These are phyloP conservation scores for Cephus runcator DNA, from an alignment of 2,888 invertebrate genomes.

Conservation along the genomic window DNA sequence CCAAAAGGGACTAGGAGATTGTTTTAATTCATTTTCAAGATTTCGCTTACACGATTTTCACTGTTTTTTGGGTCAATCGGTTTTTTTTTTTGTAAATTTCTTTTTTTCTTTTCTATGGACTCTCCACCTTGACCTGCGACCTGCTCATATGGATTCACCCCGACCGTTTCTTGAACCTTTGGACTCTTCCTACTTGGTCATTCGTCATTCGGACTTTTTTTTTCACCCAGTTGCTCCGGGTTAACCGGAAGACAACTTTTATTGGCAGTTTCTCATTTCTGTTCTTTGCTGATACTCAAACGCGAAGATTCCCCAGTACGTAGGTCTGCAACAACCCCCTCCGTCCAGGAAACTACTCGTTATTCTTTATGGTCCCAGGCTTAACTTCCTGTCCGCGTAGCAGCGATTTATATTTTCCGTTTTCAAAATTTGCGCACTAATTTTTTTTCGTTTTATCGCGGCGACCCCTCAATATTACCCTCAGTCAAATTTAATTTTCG, in stretches of 20 bases:
- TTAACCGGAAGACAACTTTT: constrained; percentile 32
- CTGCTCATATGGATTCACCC: constrained; percentile 27
- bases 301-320: not conserved
- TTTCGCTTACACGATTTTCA: no score
- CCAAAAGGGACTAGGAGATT: not conserved
- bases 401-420: no score
- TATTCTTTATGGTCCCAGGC: constrained; percentile 22
- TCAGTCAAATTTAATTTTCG: no score
- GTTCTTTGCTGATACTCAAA: not conserved
- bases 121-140: constrained; percentile 21
- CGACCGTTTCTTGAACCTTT: constrained; percentile 14
- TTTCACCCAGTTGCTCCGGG: constrained; percentile 8
- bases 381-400: constrained; percentile 19
- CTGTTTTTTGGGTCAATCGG: constrained; percentile 5
- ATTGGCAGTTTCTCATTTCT: constrained; percentile 38
- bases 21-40: not conserved
- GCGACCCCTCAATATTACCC: rapidly evolving
- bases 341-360: constrained; percentile 19
- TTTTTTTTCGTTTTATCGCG: no score
- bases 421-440: no score
- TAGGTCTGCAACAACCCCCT: not conserved
- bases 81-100: no score
- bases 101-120: no score
- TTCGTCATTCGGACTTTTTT: constrained; percentile 24
- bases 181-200: constrained; percentile 23